Evolutionary conservation across 2,888 invertebrate species (phyloP).

Genomic region (Diogma glabrata): DNA sequence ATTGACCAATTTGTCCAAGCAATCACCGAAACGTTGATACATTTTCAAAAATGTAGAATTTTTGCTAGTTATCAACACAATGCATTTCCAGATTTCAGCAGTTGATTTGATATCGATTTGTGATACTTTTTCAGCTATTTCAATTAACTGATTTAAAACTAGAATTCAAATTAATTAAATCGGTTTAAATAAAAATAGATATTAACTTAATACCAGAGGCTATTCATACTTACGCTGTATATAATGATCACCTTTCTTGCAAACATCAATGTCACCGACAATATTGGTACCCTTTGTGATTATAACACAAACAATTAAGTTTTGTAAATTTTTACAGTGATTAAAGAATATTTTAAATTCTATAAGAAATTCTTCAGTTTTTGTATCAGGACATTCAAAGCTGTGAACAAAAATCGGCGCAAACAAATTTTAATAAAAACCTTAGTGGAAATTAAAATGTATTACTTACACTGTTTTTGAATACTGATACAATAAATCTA

Average conservation of each 20-base stretch:
- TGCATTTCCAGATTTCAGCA: slow-evolving; percentile 16
- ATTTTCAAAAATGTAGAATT: slow-evolving; percentile 8
- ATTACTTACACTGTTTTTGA: slow-evolving; percentile 3
- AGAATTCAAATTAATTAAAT: too few species aligned
- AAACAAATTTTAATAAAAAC: too few species aligned
- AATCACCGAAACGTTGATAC: not conserved
- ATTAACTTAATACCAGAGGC: too few species aligned
- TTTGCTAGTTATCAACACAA: slow-evolving; percentile 11
- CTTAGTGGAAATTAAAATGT: too few species aligned
- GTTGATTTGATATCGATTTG: slow-evolving; percentile 15
- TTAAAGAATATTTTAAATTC: not conserved
- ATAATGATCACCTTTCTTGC: too few species aligned
- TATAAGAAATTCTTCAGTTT: not conserved
- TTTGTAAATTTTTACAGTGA: not conserved
- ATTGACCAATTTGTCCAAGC: slow-evolving; percentile 12
- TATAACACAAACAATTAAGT: not conserved
- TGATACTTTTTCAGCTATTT: slow-evolving; percentile 11
- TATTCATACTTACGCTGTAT: too few species aligned
- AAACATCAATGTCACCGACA: too few species aligned
- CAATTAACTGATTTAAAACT: too few species aligned
- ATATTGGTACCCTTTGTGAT: too few species aligned
- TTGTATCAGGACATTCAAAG: not conserved
- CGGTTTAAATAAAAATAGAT: too few species aligned
- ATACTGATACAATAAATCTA: not conserved
- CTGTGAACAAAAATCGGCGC: too few species aligned